Base-by-base conservation (phyloP, 2,113 vertebrate species). In the Ivindomyrus marchei region DNA sequence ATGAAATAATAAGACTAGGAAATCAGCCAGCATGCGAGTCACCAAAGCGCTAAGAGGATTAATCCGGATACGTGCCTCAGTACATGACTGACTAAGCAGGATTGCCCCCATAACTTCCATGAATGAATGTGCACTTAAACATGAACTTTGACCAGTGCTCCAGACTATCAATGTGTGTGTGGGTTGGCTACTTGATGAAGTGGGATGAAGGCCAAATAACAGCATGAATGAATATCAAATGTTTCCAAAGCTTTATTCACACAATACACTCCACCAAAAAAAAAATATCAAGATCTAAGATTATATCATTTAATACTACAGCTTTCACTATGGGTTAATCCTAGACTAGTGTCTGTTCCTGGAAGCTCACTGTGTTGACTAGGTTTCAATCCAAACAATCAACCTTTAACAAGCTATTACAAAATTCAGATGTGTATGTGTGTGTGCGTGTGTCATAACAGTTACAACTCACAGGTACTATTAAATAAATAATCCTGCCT, bases 71-170 rank as follows among this genome's bases (percentile, higher is more conserved):
- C 9, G 13, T 46, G 89, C 77, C 80, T 58, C 80, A 46, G 89
- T 39, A 31, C 89, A 39, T 85, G 50, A 53, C 74, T 52, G 47
- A 83, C 74, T 53, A 89, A 89, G 53, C 77, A 84, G 89, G 47
- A 52, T 52, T 84, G 31, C 80, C 53, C 89, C 77, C 89, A 4
- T 13, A 46, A 50, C 7, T 10, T 52, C 31, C 56, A 50, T 50
- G 45, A 53, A 47, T 47, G 31, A 52, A 56, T 39, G 85, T 87
- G 47, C 49, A 52, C 47, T 53, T 53, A 52, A 50, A 87, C 50
- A 53, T 87, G n/a, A 87, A 58, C 85, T 70, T 87, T n/a, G 62
- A 86, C n/a, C 52, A 77, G 11, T 27, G 53, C 31, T 53, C 17
- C 11, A 80, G 74, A 36, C 36, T 80, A 19, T 80, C 36, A 39